phyloP scores from a whole-genome alignment of 1,140 invertebrate genomes.

The Trachymyrmex cornetzi region DNA sequence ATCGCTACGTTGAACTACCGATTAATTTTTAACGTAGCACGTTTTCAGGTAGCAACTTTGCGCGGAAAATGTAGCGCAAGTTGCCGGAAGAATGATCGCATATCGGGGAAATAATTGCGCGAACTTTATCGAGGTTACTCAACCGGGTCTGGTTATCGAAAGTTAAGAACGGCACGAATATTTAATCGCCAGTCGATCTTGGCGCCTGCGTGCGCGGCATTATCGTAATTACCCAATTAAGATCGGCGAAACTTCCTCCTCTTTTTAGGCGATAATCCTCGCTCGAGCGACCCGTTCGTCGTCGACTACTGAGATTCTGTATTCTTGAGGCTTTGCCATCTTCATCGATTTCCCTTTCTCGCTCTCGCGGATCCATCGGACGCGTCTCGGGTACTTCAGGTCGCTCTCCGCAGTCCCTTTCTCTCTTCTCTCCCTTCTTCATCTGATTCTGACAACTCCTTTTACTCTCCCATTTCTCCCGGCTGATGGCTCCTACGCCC shows the following conservation, averaged over 20 bases:
- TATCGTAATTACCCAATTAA: constrained; percentile 51
- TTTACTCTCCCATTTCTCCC: constrained; percentile 58
- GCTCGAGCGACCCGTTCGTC: neutral
- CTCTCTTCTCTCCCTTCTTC: constrained; percentile 42
- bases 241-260: constrained; percentile 18
- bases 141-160: neutral
- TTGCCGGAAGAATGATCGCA: constrained; percentile 6
- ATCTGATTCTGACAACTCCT: constrained; percentile 75
- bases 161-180: constrained; percentile 42
- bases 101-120: constrained; percentile 39
- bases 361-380: constrained; percentile 46
- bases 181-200: constrained; percentile 42
- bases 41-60: neutral
- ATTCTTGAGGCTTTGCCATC: constrained; percentile 35
- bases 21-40: constrained; percentile 34
- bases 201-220: constrained; percentile 20
- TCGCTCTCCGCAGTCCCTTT: neutral
- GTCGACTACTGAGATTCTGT: neutral
- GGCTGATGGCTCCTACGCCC: constrained; percentile 58
- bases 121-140: constrained; percentile 10
- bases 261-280: constrained; percentile 1
- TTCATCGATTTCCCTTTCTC: constrained; percentile 60
- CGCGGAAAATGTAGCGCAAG: neutral
- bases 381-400: constrained; percentile 46
- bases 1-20: neutral